Conservation (phyloP, 2,888 invertebrate genomes). For the Drosophila macrospina region DNA sequence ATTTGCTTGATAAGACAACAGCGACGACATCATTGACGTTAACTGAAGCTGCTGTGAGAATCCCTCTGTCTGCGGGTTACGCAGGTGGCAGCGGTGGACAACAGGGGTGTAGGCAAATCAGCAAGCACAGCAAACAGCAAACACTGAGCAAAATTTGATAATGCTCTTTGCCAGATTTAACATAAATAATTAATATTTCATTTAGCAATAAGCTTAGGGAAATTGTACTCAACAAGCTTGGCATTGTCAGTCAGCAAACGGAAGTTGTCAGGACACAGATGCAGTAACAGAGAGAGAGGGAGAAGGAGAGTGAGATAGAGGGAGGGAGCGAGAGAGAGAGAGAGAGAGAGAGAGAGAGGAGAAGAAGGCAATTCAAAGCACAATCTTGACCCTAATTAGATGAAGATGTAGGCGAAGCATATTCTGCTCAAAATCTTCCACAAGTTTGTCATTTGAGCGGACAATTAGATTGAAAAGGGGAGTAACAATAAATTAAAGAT, state of each 20-base stretch:
- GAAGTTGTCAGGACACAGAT: neutral
- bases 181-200: slow-evolving; percentile 34
- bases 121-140: neutral
- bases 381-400: slow-evolving; percentile 3
- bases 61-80: neutral
- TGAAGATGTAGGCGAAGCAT: neutral
- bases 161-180: slow-evolving; percentile 17
- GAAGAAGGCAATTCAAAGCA: neutral
- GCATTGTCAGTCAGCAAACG: slow-evolving; percentile 6
- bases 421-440: neutral
- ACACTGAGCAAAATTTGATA: slow-evolving; percentile 33
- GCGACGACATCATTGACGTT: slow-evolving; percentile 46
- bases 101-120: neutral
- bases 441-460: neutral
- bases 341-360: neutral
- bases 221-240: slow-evolving; percentile 14
- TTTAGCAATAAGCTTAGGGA: slow-evolving; percentile 24
- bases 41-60: slow-evolving; percentile 35
- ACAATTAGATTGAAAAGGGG: neutral
- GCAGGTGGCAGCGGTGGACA: neutral
- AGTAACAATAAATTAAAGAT: neutral
- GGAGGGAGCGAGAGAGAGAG: neutral
- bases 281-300: neutral
- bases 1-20: slow-evolving; percentile 71
- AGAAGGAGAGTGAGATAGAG: neutral